Percentiles rank a stretch among this genome's conserved stretches.
These are phyloP conservation scores for Schizothorax lantsangensis DNA, from an alignment of 2,797 vertebrate genomes.

Conservation along the genomic window DNA sequence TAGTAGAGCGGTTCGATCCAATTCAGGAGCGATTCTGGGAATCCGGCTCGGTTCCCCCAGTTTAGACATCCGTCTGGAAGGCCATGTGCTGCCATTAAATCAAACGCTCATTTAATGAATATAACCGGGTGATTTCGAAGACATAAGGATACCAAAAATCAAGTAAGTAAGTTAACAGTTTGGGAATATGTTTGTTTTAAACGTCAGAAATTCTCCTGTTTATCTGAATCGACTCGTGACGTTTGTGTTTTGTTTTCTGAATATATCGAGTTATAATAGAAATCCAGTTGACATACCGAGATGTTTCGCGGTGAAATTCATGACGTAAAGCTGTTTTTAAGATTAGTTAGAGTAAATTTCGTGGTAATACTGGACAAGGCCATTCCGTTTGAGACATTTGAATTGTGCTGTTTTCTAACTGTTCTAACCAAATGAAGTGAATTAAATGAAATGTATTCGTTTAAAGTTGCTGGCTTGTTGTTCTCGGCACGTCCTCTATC, in stretches of 20 bases:
- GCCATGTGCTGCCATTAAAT: constrained; percentile 4
- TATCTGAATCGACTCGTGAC: not conserved
- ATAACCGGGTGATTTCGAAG: not conserved
- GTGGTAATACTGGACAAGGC: not conserved
- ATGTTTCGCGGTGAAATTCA: not conserved
- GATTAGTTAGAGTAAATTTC: not conserved
- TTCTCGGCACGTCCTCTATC: not conserved
- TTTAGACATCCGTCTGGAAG: not conserved
- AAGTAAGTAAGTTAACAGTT: constrained; percentile 37
- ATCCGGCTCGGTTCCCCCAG: constrained; percentile 3
- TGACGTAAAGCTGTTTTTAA: not conserved
- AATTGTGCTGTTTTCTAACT: not conserved
- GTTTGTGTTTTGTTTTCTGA: not conserved
- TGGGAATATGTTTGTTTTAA: not conserved
- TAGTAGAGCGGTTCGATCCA: not conserved
- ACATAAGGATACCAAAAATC: not conserved
- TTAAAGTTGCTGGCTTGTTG: not conserved
- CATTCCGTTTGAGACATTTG: not conserved
- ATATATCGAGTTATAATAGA: not conserved
- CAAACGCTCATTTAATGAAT: not conserved
- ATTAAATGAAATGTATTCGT: not conserved
- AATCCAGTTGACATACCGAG: not conserved
- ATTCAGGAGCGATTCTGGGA: constrained; percentile 2
- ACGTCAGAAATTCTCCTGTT: not conserved
- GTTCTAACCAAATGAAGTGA: not conserved